Evolutionary conservation across 30 jellyfish, hydroid and myxozoan genomes (phyloP).

Genomic region (Aurelia sp.): DNA sequence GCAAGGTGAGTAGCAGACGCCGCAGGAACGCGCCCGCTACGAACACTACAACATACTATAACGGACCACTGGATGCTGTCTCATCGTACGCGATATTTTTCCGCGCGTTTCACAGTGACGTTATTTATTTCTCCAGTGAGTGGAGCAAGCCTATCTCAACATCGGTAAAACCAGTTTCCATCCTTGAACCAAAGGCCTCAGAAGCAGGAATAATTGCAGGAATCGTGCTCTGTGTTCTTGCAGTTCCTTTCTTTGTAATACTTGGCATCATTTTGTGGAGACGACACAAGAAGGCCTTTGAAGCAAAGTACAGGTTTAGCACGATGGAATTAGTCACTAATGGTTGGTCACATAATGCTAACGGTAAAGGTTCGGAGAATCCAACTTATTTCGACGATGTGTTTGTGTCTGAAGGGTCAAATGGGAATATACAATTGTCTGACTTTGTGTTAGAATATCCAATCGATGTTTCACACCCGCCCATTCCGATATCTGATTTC

Average conservation of each 20-base stretch:
- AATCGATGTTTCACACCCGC: constrained; percentile 40
- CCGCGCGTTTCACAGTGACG: constrained; percentile 58
- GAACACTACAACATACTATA: constrained; percentile 16
- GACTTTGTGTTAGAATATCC: constrained; percentile 38
- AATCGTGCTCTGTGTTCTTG: constrained; percentile 13
- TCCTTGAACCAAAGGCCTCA: not conserved
- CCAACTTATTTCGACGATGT: constrained; percentile 35
- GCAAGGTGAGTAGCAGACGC: constrained; percentile 15
- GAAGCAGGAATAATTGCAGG: constrained; percentile 32
- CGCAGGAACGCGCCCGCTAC: not conserved
- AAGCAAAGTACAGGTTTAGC: constrained; percentile 28
- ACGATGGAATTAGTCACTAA: constrained; percentile 57
- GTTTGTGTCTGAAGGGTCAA: constrained; percentile 22
- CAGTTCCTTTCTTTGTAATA: constrained; percentile 33
- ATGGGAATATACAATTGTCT: not conserved
- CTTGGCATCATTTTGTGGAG: constrained; percentile 36
- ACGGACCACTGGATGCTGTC: constrained; percentile 67
- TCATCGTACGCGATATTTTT: constrained; percentile 49
- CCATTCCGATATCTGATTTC: constrained; percentile 51
- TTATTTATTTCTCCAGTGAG: constrained; percentile 43
- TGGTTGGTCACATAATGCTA: not conserved
- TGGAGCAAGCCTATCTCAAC: constrained; percentile 63
- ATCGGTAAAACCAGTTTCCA: not conserved
- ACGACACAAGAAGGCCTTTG: constrained; percentile 28
- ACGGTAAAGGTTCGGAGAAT: constrained; percentile 7